Evolutionary conservation across 2,113 vertebrate species (phyloP).

Genomic region (Equus quagga): DNA sequence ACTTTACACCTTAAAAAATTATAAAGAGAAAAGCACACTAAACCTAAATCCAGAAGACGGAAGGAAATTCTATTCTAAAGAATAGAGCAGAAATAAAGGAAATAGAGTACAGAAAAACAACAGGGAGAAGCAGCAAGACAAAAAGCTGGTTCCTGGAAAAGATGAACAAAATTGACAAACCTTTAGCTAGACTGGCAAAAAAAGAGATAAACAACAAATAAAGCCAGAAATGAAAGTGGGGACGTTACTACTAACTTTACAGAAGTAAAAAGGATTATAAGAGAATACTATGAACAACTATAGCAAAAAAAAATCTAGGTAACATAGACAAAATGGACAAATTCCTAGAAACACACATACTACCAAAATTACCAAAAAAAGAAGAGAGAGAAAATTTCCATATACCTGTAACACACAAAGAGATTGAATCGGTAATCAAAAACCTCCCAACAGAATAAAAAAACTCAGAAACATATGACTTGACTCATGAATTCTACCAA

Average conservation of each 20-base stretch:
- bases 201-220: background rate
- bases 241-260: background rate
- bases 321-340: background rate
- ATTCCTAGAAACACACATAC: background rate
- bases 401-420: background rate
- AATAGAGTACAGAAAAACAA: background rate
- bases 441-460: background rate
- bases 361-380: background rate
- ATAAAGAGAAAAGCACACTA: background rate
- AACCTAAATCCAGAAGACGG: background rate
- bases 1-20: background rate
- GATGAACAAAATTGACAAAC: background rate
- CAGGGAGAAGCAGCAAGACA: background rate
- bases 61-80: background rate
- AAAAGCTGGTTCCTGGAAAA: background rate
- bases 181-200: background rate
- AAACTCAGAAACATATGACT: background rate
- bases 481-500: background rate
- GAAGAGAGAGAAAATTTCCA: background rate
- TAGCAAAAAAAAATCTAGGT: background rate
- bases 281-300: background rate
- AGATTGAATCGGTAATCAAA: background rate
- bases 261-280: background rate
- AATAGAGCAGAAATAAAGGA: background rate
- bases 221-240: background rate